A percentile compares a stretch with the other conserved stretches of the same genome.
Evolutionary conservation across 2,888 invertebrate species (phyloP).

Genomic region (Orthosia gracilis): DNA sequence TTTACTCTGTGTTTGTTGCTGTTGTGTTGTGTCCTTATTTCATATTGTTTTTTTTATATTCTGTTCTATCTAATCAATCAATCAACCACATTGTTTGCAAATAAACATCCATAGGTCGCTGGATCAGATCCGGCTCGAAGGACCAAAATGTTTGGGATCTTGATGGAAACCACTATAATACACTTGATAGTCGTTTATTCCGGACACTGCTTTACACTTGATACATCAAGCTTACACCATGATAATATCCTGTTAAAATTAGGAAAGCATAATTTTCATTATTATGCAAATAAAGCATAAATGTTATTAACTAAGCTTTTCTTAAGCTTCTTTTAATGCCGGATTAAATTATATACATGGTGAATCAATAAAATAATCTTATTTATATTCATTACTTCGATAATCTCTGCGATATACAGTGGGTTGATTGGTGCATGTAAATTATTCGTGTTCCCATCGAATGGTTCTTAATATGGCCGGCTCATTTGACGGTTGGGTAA

Average conservation of each 20-base stretch:
- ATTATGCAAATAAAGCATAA: too few relatives aligned
- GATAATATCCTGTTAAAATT: slow-evolving; percentile 11
- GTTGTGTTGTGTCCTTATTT: too few relatives aligned
- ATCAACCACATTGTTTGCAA: background rate
- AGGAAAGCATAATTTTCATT: background rate
- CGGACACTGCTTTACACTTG: too few relatives aligned
- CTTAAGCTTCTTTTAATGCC: slow-evolving; percentile 24
- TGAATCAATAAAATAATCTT: slow-evolving; percentile 32
- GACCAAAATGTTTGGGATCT: too few relatives aligned
- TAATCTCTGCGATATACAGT: slow-evolving; percentile 43
- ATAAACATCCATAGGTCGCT: background rate
- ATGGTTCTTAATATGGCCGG: slow-evolving; percentile 30
- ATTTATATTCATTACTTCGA: slow-evolving; percentile 49
- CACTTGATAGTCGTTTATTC: too few relatives aligned
- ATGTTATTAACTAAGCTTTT: background rate
- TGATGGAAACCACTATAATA: too few relatives aligned
- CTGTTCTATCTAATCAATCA: background rate
- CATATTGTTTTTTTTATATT: too few relatives aligned
- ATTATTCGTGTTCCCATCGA: slow-evolving; percentile 45
- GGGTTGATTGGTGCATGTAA: slow-evolving; percentile 44
- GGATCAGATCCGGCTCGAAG: too few relatives aligned
- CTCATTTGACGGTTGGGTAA: slow-evolving; percentile 50
- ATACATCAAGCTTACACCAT: too few relatives aligned
- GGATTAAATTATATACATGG: slow-evolving; percentile 9
- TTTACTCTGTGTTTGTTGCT: too few relatives aligned